Conservation (phyloP, 2,888 invertebrate genomes). For the Antitype chi region DNA sequence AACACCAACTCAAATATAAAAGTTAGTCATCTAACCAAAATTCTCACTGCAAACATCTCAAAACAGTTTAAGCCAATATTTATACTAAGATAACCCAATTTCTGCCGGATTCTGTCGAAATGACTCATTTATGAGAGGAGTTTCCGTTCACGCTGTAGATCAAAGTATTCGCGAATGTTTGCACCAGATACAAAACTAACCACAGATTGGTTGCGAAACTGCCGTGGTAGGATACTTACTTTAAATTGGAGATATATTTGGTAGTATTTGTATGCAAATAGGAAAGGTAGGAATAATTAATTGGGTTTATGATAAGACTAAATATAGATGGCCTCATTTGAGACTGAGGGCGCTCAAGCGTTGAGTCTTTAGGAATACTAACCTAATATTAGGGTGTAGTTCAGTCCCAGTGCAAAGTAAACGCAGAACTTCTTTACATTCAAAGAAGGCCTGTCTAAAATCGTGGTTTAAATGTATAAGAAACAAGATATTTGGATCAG, state of each 20-base stretch:
- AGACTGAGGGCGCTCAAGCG: not conserved
- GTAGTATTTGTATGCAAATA: not conserved
- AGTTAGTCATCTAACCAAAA: not conserved
- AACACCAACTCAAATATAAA: not conserved
- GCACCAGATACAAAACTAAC: constrained; percentile 36
- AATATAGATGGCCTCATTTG: not conserved
- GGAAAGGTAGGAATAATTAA: constrained; percentile 1
- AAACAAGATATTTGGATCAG: too few relatives aligned
- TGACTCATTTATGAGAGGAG: constrained; percentile 57
- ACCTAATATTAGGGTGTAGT: too few relatives aligned
- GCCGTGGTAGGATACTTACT: not conserved
- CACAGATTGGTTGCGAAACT: constrained; percentile 14
- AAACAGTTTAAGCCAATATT: constrained; percentile 53
- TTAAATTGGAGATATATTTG: constrained; percentile 1
- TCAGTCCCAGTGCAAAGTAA: not conserved
- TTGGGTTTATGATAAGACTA: not conserved
- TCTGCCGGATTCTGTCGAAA: constrained; percentile 44
- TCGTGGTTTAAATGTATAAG: too few relatives aligned
- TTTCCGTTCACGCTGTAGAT: constrained; percentile 60
- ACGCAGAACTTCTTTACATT: not conserved
- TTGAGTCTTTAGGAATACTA: not conserved
- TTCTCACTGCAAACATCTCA: constrained; percentile 7
- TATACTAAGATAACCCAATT: constrained; percentile 68
- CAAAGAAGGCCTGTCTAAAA: not conserved
- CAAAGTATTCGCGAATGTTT: constrained; percentile 51